These are phyloP conservation scores for Rhinopithecus roxellana DNA, from an alignment of 2,113 vertebrate species.

Conservation along the genomic window DNA sequence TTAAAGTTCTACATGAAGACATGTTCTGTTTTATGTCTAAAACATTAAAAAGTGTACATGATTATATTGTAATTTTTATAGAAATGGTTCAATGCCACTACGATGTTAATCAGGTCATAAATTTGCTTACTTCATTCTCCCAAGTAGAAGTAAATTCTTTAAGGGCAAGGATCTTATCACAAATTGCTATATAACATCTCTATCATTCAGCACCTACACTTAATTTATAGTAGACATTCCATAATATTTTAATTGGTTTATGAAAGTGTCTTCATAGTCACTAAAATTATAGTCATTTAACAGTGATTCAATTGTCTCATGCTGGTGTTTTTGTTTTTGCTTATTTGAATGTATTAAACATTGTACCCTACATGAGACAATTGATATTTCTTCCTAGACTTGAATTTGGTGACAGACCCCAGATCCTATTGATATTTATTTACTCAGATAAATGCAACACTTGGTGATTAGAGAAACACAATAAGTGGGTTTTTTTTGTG, in stretches of 20 bases:
- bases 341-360: neutral
- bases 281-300: neutral
- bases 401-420: neutral
- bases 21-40: neutral
- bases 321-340: neutral
- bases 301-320: neutral
- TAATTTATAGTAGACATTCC: neutral
- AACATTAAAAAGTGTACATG: neutral
- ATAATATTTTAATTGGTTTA: neutral
- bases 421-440: neutral
- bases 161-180: neutral
- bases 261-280: neutral
- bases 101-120: neutral
- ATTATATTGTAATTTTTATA: neutral
- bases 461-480: neutral
- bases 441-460: neutral
- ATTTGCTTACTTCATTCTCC: neutral
- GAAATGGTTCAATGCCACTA: neutral
- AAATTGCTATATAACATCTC: neutral
- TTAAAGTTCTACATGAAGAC: neutral
- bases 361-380: neutral
- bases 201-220: neutral
- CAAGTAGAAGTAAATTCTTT: neutral
- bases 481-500: neutral
- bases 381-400: neutral